Base-by-base conservation (phyloP, 2,888 invertebrate species). In the Caenorhabditis imperialis region DNA sequence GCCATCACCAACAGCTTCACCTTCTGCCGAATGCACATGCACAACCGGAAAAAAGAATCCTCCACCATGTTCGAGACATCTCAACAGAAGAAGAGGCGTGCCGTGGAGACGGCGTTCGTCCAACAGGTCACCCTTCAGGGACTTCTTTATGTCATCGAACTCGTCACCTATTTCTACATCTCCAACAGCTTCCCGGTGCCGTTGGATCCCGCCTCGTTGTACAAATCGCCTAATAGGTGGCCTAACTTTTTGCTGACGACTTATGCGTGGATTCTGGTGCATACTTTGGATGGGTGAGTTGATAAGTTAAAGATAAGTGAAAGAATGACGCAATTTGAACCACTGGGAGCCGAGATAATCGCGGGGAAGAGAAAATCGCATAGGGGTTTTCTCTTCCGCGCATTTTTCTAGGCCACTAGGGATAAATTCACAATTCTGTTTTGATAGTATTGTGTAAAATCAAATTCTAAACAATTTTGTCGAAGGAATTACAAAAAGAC, bases 231-330 rank as follows among this genome's bases (percentile, higher is more conserved):
- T 3, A 77, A 81, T 42, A 48, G 78, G 16, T 81, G 81, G 81
- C 81, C 81, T 0, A 81, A 81, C 51, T 81, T 81, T 27, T 47
- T 81, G 6, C 62, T 81, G 35, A 81, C 81, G 5, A 81, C 81
- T 1, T 81, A 67, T 22, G 75, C 79, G 1, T 81, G 81, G 81
- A 74, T 81, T 10, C 44, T 75, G 33, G 75, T 81, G 1, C 78
- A 79, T 30, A 69, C 77, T 23, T 35, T 79, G 40, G 81, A 81
- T 57, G 81, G 81, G 77, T 78, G 8, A 67, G 61, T 50, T 2
- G 23, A 4, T 45, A 6, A 3, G n/a, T 8, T 22, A 12, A 16
- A 5, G 5, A 16, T 10, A 22, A 2, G 10, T 30, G 1, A 20
- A 14, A 3, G 30, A n/a, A n/a, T n/a, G n/a, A n/a, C n/a, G n/a